Conservation (phyloP, 1,140 invertebrate genomes). For the Heliconius congener region DNA sequence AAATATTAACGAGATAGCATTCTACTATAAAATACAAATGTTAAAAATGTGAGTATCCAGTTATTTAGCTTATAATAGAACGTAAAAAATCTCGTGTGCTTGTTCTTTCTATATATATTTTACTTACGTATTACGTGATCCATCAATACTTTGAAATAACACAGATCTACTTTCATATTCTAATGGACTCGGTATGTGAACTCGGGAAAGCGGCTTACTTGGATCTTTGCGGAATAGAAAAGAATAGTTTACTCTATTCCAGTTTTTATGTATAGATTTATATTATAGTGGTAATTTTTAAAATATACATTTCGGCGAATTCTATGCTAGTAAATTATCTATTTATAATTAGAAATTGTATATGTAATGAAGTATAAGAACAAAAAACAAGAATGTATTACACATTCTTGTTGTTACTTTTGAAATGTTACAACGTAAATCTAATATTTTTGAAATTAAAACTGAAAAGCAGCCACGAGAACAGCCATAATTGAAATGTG, state of each 20-base stretch:
- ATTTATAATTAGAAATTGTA: too few species aligned
- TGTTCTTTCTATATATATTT: too few species aligned
- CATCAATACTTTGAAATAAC: background rate
- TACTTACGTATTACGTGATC: background rate
- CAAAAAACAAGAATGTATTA: too few species aligned
- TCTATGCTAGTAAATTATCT: too few species aligned
- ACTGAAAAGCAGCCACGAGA: background rate
- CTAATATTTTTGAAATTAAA: background rate
- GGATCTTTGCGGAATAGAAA: background rate
- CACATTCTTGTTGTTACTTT: background rate
- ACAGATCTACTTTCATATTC: conserved; percentile 3
- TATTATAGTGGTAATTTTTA: too few species aligned
- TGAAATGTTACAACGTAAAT: background rate
- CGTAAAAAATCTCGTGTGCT: too few species aligned
- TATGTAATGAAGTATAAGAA: too few species aligned
- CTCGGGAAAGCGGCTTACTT: background rate
- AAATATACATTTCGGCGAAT: too few species aligned
- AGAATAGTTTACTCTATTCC: background rate
- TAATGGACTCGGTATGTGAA: background rate
- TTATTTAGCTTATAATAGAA: too few species aligned
- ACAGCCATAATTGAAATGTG: background rate
- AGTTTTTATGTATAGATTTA: background rate
- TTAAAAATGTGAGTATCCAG: too few species aligned
- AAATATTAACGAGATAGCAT: conserved; percentile 16
- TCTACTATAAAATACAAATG: too few species aligned